A percentile compares a stretch with the other conserved stretches of the same genome.
These are phyloP conservation scores for Luscinia luscinia DNA, from an alignment of 2,797 vertebrate species.

Conservation along the genomic window DNA sequence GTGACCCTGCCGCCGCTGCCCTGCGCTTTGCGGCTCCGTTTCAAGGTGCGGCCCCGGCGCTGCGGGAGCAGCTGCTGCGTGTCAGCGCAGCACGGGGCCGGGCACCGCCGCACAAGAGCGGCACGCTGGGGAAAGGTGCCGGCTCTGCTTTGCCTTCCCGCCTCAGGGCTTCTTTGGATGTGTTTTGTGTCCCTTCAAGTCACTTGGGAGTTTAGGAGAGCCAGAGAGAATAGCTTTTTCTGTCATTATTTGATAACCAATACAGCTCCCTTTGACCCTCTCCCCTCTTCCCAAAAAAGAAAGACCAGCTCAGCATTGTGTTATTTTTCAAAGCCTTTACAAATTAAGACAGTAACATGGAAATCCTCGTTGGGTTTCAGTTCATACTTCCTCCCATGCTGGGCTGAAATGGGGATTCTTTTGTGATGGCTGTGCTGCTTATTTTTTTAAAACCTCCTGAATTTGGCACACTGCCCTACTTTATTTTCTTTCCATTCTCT, in stretches of 20 bases:
- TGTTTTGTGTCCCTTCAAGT: conserved; percentile 73
- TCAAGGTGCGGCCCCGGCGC: background rate
- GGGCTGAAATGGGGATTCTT: conserved; percentile 72
- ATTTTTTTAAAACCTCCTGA: conserved; percentile 75
- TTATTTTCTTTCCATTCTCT: conserved; percentile 74
- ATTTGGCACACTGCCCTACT: conserved; percentile 75
- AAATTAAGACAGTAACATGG: conserved; percentile 76
- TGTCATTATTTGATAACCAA: conserved; percentile 76
- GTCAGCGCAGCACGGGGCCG: conserved; percentile 5
- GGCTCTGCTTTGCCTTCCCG: conserved; percentile 56
- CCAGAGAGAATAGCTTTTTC: conserved; percentile 70
- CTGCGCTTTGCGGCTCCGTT: background rate
- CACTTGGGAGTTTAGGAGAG: conserved; percentile 69
- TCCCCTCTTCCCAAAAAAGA: conserved; percentile 71
- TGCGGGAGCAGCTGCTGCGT: background rate
- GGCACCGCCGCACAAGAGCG: conserved; percentile 15
- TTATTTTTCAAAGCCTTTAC: conserved; percentile 74
- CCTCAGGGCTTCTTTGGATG: conserved; percentile 55
- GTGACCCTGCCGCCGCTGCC: background rate
- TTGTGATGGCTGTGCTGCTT: conserved; percentile 72
- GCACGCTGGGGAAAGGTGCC: background rate
- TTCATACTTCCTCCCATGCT: conserved; percentile 76
- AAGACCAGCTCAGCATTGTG: conserved; percentile 72
- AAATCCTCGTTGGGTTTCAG: conserved; percentile 73
- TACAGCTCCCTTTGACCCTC: conserved; percentile 73